Evolutionary conservation across 2,888 invertebrate genomes (phyloP).

Genomic region (Artemia sinica): DNA sequence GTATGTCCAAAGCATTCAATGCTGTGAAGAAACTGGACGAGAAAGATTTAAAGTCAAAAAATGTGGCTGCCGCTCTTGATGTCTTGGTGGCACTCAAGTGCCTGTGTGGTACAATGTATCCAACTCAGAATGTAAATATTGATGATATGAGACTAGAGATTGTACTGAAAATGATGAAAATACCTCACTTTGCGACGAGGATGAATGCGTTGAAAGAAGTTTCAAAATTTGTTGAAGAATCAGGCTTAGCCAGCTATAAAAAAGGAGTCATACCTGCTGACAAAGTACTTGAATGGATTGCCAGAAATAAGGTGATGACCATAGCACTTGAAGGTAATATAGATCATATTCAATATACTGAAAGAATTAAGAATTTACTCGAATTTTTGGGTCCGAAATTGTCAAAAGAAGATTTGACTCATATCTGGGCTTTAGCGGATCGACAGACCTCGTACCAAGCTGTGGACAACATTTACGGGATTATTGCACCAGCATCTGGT

Average conservation of each 20-base stretch:
- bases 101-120: conserved; percentile 33
- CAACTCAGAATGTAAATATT: conserved; percentile 31
- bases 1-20: conserved; percentile 32
- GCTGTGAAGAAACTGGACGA: conserved; percentile 32
- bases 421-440: conserved; percentile 38
- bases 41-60: conserved; percentile 33
- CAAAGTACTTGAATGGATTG: conserved; percentile 35
- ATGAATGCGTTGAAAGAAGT: conserved; percentile 35
- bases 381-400: conserved; percentile 36
- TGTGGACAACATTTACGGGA: conserved; percentile 37
- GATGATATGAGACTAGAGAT: conserved; percentile 32
- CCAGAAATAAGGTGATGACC: conserved; percentile 33
- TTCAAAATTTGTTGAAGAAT: conserved; percentile 20
- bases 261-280: conserved; percentile 26
- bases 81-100: conserved; percentile 33
- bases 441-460: conserved; percentile 35
- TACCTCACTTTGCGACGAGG: conserved; percentile 36
- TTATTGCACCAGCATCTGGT: conserved; percentile 36
- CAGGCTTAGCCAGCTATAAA: conserved; percentile 21
- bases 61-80: conserved; percentile 27
- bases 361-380: conserved; percentile 35
- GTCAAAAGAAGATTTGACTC: conserved; percentile 34
- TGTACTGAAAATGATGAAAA: conserved; percentile 35
- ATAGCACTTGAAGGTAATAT: conserved; percentile 35
- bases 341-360: conserved; percentile 38